phyloP scores from a whole-genome alignment of 1,140 invertebrate genomes.

The Zeugodacus cucurbitae region DNA sequence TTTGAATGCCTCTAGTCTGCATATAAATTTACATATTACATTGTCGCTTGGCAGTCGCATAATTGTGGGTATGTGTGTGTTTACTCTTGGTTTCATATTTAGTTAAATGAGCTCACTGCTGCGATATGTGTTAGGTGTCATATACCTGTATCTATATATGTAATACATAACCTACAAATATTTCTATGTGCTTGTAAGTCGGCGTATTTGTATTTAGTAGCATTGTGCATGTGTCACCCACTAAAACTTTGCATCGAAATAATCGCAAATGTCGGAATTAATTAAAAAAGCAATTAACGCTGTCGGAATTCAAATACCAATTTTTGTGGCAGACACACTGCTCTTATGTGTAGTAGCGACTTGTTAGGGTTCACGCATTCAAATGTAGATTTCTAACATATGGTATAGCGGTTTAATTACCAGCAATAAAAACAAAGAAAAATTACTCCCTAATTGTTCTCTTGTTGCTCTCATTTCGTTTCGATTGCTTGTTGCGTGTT shows the following conservation, averaged over 20 bases:
- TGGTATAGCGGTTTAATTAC: too few species aligned
- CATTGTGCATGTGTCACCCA: background rate
- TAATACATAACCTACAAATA: background rate
- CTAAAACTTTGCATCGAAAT: background rate
- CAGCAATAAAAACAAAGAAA: too few species aligned
- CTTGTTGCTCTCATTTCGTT: too few species aligned
- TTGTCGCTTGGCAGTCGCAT: background rate
- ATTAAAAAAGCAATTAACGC: conserved; percentile 6
- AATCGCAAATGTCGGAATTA: background rate
- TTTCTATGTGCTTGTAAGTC: too few species aligned
- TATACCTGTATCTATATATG: background rate
- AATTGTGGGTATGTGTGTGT: background rate
- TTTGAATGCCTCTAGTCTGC: background rate
- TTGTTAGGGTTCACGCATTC: too few species aligned
- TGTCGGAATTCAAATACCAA: background rate
- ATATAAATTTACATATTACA: background rate
- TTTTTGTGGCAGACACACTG: background rate
- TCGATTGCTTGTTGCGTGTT: too few species aligned
- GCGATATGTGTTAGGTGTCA: background rate
- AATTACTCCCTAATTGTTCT: too few species aligned
- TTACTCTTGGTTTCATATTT: background rate
- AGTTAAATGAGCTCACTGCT: background rate
- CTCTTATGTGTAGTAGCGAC: background rate
- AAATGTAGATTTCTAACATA: too few species aligned
- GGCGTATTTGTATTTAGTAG: background rate